Percentiles rank a stretch among this genome's conserved stretches.
These are phyloP conservation scores for Gallinago paraguaiae DNA, from an alignment of 2,113 vertebrate species.

Conservation along the genomic window DNA sequence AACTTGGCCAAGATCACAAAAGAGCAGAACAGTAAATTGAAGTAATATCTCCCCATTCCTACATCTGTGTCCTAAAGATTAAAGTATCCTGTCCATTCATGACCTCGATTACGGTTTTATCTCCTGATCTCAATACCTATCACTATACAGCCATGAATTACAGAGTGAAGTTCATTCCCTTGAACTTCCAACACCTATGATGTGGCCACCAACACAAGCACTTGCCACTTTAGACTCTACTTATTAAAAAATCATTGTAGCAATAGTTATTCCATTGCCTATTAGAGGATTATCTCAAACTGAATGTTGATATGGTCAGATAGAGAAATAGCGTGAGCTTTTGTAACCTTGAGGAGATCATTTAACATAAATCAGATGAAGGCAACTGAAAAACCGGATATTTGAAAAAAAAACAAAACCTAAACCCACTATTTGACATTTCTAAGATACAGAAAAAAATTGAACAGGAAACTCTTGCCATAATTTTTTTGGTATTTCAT, in stretches of 20 bases:
- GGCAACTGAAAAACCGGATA: not conserved
- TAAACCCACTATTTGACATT: not conserved
- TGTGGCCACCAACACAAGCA: not conserved
- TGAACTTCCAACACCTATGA: not conserved
- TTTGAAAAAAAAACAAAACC: not conserved
- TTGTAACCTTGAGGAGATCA: not conserved
- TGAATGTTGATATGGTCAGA: rapidly evolving
- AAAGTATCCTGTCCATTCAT: not conserved
- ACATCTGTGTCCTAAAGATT: not conserved
- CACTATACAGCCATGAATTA: not conserved
- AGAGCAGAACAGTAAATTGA: not conserved
- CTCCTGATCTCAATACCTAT: not conserved
- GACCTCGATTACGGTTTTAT: not conserved
- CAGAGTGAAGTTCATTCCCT: not conserved
- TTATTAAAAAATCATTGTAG: not conserved
- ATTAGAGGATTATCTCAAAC: not conserved
- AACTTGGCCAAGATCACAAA: not conserved
- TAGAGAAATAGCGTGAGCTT: not conserved
- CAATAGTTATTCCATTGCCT: not conserved
- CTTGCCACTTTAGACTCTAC: not conserved
- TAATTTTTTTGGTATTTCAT: too few relatives aligned
- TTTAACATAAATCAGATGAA: not conserved
- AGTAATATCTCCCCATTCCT: not conserved
- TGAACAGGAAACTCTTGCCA: too few relatives aligned
- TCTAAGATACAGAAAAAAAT: not conserved